A percentile compares a stretch with the other conserved stretches of the same genome.
These are phyloP conservation scores for Ptilorrhoa leucosticta DNA, from an alignment of 2,113 vertebrate genomes.

Conservation along the genomic window DNA sequence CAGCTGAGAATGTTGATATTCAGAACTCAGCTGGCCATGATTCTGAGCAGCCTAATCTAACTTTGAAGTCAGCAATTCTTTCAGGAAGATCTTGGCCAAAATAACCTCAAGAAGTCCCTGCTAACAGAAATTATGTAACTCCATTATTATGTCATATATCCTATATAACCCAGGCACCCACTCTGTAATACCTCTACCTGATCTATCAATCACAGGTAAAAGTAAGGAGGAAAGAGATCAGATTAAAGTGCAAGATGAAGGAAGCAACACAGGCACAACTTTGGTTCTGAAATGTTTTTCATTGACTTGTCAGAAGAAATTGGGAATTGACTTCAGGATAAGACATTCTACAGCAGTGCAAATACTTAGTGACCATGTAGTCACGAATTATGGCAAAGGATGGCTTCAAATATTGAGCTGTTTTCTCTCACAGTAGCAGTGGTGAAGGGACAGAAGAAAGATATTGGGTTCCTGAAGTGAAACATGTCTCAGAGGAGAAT, in stretches of 20 bases:
- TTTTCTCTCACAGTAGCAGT: background rate
- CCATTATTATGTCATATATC: background rate
- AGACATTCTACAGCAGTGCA: background rate
- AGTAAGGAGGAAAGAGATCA: background rate
- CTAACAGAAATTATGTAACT: background rate
- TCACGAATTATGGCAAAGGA: background rate
- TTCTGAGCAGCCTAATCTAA: background rate
- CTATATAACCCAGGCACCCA: background rate
- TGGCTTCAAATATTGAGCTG: background rate
- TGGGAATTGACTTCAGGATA: background rate
- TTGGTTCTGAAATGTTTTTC: background rate
- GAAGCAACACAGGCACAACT: background rate
- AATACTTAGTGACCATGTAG: background rate
- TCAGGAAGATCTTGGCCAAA: background rate
- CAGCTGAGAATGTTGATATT: background rate
- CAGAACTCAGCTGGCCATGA: background rate
- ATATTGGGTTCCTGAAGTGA: background rate
- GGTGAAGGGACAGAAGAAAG: background rate
- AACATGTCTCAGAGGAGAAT: background rate
- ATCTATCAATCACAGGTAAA: background rate
- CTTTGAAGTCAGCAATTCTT: background rate
- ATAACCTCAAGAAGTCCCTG: background rate
- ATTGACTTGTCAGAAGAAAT: background rate
- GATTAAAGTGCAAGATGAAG: background rate
- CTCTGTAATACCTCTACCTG: background rate